Evolutionary conservation across 2,797 vertebrate species (phyloP).

Genomic region (Okamejei kenojei): DNA sequence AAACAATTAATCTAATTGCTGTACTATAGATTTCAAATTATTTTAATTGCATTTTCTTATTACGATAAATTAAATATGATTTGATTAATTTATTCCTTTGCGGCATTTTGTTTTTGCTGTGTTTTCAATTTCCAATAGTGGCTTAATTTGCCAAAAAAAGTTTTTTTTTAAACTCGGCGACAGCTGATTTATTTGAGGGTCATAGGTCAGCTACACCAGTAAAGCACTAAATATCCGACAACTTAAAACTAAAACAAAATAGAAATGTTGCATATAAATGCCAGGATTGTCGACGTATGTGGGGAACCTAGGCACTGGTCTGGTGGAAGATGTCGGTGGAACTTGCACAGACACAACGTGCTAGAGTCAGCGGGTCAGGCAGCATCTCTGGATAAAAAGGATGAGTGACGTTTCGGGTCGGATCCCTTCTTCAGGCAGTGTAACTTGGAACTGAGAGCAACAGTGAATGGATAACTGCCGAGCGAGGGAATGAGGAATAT

Average conservation of each 20-base stretch:
- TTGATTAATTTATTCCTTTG: neutral
- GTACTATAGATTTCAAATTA: neutral
- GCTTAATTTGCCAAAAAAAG: neutral
- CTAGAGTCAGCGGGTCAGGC: no score
- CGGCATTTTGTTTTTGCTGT: neutral
- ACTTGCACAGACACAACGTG: neutral
- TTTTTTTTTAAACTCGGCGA: neutral
- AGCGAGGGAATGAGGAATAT: neutral
- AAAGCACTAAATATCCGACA: neutral
- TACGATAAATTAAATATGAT: neutral
- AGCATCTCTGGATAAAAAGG: no score
- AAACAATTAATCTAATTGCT: neutral
- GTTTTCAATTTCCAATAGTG: neutral
- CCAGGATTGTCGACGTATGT: neutral
- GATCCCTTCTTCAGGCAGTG: no score
- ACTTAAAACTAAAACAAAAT: neutral
- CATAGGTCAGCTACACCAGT: neutral
- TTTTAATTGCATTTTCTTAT: neutral
- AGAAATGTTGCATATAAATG: neutral
- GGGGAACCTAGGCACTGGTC: neutral
- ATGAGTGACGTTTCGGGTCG: no score
- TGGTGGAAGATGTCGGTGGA: neutral
- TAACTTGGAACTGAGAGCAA: neutral
- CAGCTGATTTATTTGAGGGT: neutral
- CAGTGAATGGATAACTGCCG: neutral